Percentiles rank a stretch among this genome's conserved stretches.
phyloP scores from a whole-genome alignment of 2,888 invertebrate genomes.

The Eupithecia exiguata region DNA sequence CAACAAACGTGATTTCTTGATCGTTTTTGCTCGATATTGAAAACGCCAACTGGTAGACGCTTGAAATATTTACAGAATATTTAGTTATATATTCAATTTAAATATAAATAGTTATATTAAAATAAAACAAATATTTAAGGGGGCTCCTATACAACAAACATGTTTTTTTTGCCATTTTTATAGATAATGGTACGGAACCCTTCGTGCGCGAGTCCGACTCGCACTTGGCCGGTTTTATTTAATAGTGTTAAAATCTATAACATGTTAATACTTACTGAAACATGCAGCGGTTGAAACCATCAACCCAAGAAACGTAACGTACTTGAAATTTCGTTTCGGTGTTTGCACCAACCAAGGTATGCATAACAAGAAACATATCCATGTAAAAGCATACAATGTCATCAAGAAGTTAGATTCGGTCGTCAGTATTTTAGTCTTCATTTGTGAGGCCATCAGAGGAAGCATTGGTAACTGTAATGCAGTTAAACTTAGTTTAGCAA shows the following conservation, averaged over 20 bases:
- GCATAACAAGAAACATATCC: constrained; percentile 75
- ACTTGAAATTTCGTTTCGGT: constrained; percentile 76
- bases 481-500: constrained; percentile 68
- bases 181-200: no score
- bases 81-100: no score
- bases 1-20: no score
- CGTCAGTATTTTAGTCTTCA: constrained; percentile 67
- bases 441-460: constrained; percentile 69
- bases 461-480: constrained; percentile 66
- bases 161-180: no score
- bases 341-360: constrained; percentile 77
- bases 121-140: no score
- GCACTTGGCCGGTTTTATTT: no score
- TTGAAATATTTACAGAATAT: no score
- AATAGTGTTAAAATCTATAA: neutral
- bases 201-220: no score
- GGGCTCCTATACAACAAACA: no score
- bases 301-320: constrained; percentile 66
- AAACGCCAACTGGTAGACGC: no score
- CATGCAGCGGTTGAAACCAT: constrained; percentile 66
- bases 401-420: constrained; percentile 74
- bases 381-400: constrained; percentile 76
- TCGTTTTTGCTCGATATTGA: no score
- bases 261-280: constrained; percentile 62
- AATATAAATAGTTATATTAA: no score